Conservation (phyloP, 2,113 vertebrate species). For the Sprattus sprattus region DNA sequence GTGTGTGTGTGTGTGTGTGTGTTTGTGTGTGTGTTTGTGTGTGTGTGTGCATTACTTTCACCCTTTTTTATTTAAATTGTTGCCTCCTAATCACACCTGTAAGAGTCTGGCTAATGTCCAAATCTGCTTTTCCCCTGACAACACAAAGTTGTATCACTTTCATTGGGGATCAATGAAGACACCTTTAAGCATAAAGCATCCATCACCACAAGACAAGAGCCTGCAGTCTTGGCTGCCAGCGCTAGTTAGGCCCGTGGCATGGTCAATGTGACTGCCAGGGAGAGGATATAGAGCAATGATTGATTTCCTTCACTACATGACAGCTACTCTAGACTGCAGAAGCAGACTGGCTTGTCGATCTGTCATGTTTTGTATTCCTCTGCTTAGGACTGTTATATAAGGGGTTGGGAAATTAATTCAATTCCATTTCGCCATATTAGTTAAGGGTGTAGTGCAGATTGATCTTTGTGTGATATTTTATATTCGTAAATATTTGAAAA, state of each 20-base stretch:
- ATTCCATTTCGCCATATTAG: background rate
- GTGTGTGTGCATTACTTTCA: background rate
- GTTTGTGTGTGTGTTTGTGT: constrained; percentile 1
- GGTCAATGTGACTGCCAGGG: background rate
- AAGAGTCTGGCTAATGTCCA: background rate
- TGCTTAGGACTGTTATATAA: background rate
- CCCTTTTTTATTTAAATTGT: background rate
- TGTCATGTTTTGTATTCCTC: background rate
- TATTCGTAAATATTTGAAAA: too few species aligned
- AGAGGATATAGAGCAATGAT: background rate
- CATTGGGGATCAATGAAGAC: background rate
- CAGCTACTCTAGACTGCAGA: background rate
- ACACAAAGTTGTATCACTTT: background rate
- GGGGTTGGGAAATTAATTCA: background rate
- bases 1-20: constrained; percentile 1
- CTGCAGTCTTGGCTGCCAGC: background rate
- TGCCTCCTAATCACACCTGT: background rate
- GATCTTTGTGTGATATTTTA: too few species aligned
- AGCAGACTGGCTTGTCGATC: background rate
- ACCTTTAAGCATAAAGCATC: background rate
- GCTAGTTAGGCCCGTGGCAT: background rate
- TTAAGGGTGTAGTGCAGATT: background rate
- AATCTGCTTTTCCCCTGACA: background rate
- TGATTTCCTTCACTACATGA: constrained; percentile 1
- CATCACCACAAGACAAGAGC: background rate